These are phyloP conservation scores for Dufourea novaeangliae DNA, from an alignment of 1,140 invertebrate genomes.

Conservation along the genomic window DNA sequence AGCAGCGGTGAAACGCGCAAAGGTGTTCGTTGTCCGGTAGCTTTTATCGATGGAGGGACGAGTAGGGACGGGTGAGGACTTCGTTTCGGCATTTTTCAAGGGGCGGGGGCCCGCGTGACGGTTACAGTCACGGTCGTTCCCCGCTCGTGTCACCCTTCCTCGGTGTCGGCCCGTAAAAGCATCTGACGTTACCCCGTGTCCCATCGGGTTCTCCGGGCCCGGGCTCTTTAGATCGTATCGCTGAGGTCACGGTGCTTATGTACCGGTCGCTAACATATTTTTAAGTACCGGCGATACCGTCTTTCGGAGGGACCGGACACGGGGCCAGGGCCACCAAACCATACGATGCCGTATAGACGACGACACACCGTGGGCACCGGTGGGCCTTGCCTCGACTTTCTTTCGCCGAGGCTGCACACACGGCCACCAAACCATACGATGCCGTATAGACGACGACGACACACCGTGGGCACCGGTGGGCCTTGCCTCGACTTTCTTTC, in stretches of 20 bases:
- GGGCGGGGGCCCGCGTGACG: conserved; percentile 59
- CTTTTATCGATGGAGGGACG: conserved; percentile 22
- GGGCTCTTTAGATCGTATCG: conserved; percentile 78
- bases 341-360: conserved; percentile 25
- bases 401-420: neutral
- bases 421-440: conserved; percentile 41
- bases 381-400: neutral
- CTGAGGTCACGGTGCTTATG: conserved; percentile 81
- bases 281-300: conserved; percentile 76
- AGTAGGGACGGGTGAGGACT: conserved; percentile 2
- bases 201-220: conserved; percentile 48
- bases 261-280: conserved; percentile 78
- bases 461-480: neutral
- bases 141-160: conserved; percentile 57
- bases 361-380: conserved; percentile 1
- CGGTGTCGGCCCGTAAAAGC: conserved; percentile 62
- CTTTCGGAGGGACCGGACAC: conserved; percentile 44
- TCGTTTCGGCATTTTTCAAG: conserved; percentile 63
- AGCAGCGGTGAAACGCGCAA: too few relatives aligned
- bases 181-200: conserved; percentile 71
- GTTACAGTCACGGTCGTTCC: conserved; percentile 74
- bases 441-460: conserved; percentile 12
- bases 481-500: neutral
- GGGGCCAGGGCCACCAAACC: conserved; percentile 48
- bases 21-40: neutral